Base-by-base conservation (phyloP, 2,797 vertebrate genomes). In the Sphaeramia orbicularis region DNA sequence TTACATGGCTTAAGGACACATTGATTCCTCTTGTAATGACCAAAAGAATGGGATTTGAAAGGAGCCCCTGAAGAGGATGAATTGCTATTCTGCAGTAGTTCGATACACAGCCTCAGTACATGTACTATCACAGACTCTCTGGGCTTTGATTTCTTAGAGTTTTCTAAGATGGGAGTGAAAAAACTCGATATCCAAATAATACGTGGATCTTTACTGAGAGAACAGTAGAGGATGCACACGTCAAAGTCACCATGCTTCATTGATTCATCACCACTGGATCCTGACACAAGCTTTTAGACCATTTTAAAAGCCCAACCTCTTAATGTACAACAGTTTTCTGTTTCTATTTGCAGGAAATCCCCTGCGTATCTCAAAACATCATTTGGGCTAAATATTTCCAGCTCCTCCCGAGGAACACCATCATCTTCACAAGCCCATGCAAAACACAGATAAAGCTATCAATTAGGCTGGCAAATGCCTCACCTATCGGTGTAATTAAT, bases 401-500 rank as follows among this genome's bases (percentile, higher is more conserved):
- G 55, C 10, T 75, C 71, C 85, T 71, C 85, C 61, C 55, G 74
- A 81, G 76, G 73, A 78, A 61, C 84, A 78, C 57, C 88, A 81
- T 87, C 86, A 83, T 81, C 78, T 69, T 63, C 57, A 65, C 64
- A 78, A 82, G 83, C 76, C 58, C 43, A 69, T 75, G 85, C 82
- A 85, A 76, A 83, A 78, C 78, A 74, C 61, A 76, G 83, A 93
- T 92, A 91, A 89, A 93, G 89, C 64, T 88, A 90, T 92, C 87
- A 92, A 86, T 91, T 90, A 89, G 64, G 47, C 62, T 76, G 41
- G 65, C 55, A 73, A 87, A 84, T 73, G 36, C 66, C 73, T 62
- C 58, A 69, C 75, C 69, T 92, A 92, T 93, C 89, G 42, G 74
- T 88, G 83, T 86, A 93, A 93, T 94, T 92, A 92, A 93, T 93